These are phyloP conservation scores for Chrysotoxum bicinctum DNA, from an alignment of 2,888 invertebrate species.

Conservation along the genomic window DNA sequence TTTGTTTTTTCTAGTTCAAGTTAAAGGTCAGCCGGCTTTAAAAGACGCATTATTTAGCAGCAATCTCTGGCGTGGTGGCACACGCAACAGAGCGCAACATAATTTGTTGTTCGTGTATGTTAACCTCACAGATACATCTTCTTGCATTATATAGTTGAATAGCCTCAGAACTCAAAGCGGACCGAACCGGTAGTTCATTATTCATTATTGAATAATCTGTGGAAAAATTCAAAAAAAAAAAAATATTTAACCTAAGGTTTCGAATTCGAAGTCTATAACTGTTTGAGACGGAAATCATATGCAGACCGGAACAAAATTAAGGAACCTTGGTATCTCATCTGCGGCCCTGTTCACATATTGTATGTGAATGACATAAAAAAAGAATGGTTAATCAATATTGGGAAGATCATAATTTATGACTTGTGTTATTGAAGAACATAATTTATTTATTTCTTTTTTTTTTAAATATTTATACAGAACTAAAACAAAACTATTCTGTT, in stretches of 20 bases:
- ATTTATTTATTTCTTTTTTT: background rate
- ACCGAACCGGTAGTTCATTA: slow-evolving; percentile 19
- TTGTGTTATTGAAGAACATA: background rate
- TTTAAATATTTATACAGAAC: background rate
- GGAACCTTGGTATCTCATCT: slow-evolving; percentile 19
- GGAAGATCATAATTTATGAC: background rate
- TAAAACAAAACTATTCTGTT: no score
- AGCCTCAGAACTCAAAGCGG: slow-evolving; percentile 36
- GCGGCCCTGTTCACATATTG: slow-evolving; percentile 14
- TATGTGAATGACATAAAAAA: slow-evolving; percentile 6
- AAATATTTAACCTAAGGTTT: slow-evolving; percentile 31
- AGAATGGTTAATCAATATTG: background rate
- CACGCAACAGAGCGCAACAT: slow-evolving; percentile 30
- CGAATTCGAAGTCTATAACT: slow-evolving; percentile 22
- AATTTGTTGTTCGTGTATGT: background rate
- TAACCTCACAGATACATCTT: slow-evolving; percentile 7
- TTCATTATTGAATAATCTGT: background rate
- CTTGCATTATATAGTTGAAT: slow-evolving; percentile 44
- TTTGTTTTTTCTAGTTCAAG: slow-evolving; percentile 62
- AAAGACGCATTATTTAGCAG: slow-evolving; percentile 12
- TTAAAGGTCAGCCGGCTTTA: slow-evolving; percentile 66
- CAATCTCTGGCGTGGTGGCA: background rate
- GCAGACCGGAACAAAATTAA: slow-evolving; percentile 52
- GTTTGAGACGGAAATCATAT: slow-evolving; percentile 56
- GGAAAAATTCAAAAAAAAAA: slow-evolving; percentile 27